Conservation (phyloP, 2,797 vertebrate genomes). For the Bryconaethiops microstoma region DNA sequence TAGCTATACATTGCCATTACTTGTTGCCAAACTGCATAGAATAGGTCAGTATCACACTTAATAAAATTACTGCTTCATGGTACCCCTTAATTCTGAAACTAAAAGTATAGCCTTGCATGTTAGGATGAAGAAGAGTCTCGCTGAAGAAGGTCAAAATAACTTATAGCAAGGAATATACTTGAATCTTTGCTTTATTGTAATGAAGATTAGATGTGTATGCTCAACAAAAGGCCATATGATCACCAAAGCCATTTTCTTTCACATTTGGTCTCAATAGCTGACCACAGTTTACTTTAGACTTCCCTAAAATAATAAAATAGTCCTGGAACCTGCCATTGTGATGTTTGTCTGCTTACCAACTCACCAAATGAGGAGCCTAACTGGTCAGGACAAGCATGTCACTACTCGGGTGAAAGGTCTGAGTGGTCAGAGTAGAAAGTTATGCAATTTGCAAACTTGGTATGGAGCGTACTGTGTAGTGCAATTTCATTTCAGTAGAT, state of each 20-base stretch:
- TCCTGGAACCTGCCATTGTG: constrained; percentile 8
- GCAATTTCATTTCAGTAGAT: constrained; percentile 21
- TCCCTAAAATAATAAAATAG: constrained; percentile 11
- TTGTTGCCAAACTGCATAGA: no score
- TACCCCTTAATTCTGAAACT: background rate
- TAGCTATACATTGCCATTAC: no score
- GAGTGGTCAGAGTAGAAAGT: constrained; percentile 1
- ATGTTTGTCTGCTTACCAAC: constrained; percentile 18
- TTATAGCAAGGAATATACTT: background rate
- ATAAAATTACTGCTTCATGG: no score
- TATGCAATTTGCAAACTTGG: constrained; percentile 18
- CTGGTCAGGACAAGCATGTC: constrained; percentile 13
- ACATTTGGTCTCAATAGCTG: constrained; percentile 26
- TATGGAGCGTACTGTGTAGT: constrained; percentile 28
- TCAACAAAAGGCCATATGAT: constrained; percentile 26
- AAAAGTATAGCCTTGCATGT: no score
- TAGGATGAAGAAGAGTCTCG: background rate
- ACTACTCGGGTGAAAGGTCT: constrained; percentile 12
- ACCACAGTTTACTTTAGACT: constrained; percentile 32
- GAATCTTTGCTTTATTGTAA: constrained; percentile 34
- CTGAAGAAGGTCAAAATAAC: constrained; percentile 12
- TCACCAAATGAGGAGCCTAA: constrained; percentile 34
- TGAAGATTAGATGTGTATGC: constrained; percentile 22
- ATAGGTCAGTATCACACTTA: no score
- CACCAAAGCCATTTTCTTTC: constrained; percentile 19